Evolutionary conservation across 2,888 invertebrate species (phyloP).

Genomic region (Dynastes tityus): DNA sequence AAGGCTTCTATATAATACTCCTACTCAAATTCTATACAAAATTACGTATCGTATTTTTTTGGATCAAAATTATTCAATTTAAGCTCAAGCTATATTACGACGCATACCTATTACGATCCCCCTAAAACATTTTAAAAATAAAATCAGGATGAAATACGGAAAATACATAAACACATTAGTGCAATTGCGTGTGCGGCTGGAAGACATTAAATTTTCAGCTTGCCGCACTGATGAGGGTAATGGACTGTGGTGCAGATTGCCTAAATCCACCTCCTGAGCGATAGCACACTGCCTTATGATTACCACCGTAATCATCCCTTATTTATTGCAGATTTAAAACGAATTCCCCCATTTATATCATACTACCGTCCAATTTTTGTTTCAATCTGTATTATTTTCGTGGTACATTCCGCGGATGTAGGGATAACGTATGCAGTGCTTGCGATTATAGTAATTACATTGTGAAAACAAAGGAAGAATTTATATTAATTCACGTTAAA

Average conservation of each 20-base stretch:
- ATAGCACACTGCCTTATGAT: conserved; percentile 59
- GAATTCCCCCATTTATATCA: conserved; percentile 26
- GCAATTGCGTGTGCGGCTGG: conserved; percentile 68
- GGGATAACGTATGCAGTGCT: too few species aligned
- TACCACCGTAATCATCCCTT: conserved; percentile 57
- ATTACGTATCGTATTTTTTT: not conserved
- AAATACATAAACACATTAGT: conserved; percentile 66
- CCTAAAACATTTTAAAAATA: conserved; percentile 56
- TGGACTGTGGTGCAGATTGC: conserved; percentile 68
- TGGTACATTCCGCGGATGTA: not conserved
- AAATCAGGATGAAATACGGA: conserved; percentile 63
- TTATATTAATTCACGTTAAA: too few species aligned
- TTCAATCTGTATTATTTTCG: not conserved
- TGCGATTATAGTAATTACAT: too few species aligned
- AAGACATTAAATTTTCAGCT: conserved; percentile 70
- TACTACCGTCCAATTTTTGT: not conserved
- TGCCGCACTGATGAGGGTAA: conserved; percentile 69
- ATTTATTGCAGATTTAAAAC: conserved; percentile 51
- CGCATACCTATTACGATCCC: not conserved
- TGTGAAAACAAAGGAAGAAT: too few species aligned
- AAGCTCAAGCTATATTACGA: too few species aligned
- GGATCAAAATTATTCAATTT: not conserved
- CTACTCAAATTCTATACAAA: not conserved
- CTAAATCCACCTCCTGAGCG: conserved; percentile 65
- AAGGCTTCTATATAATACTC: too few species aligned